A percentile compares a stretch with the other conserved stretches of the same genome.
Conservation (phyloP, 2,888 invertebrate genomes). For the Agelastica alni region DNA sequence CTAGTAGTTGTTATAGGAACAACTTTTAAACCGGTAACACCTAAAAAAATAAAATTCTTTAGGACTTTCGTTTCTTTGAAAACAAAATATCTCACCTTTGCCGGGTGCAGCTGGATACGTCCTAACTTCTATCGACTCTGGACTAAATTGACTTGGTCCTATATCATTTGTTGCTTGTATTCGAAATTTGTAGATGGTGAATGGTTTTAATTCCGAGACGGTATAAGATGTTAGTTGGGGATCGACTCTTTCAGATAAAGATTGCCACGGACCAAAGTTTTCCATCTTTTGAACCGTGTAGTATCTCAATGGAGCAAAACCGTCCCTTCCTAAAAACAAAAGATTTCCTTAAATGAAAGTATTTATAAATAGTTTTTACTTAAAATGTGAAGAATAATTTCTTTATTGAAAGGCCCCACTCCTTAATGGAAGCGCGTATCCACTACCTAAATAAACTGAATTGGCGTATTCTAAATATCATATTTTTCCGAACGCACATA, state of each 20-base stretch:
- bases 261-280: conserved; percentile 83
- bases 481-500: too few species aligned
- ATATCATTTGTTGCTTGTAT: conserved; percentile 96
- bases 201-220: conserved; percentile 81
- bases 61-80: not conserved
- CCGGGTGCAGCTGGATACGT: conserved; percentile 92
- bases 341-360: too few species aligned
- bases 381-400: not conserved
- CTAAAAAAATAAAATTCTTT: conserved; percentile 1
- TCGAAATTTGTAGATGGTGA: conserved; percentile 87
- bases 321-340: conserved; percentile 69
- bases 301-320: conserved; percentile 91
- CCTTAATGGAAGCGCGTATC: too few species aligned
- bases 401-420: too few species aligned
- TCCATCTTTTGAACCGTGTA: conserved; percentile 91
- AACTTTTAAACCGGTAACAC: conserved; percentile 71
- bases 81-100: conserved; percentile 57
- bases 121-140: conserved; percentile 82
- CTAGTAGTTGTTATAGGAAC: conserved; percentile 94
- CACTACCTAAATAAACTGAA: too few species aligned
- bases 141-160: conserved; percentile 90
- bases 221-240: conserved; percentile 87
- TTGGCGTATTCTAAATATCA: too few species aligned
- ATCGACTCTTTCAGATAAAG: conserved; percentile 84
- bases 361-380: too few species aligned